Evolutionary conservation across 2,888 invertebrate species (phyloP).

Genomic region (Onthophagus sagittarius): DNA sequence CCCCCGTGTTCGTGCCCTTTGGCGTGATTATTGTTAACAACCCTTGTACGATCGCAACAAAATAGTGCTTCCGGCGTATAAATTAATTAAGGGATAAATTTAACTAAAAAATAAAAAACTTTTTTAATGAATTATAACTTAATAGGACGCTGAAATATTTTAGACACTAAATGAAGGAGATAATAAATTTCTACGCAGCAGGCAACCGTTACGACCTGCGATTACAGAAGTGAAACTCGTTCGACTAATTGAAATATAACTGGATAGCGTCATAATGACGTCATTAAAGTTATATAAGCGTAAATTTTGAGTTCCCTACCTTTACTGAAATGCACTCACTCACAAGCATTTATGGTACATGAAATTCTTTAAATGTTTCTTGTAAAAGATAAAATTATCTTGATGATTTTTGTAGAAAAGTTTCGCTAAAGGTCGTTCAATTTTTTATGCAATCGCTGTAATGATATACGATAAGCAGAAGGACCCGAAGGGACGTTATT

Average conservation of each 20-base stretch:
- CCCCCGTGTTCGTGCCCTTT: neutral
- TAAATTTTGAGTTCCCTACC: neutral
- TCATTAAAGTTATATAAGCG: neutral
- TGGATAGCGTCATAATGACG: neutral
- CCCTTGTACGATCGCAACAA: neutral
- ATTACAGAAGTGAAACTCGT: neutral
- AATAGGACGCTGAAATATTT: neutral
- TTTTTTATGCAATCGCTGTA: slow-evolving; percentile 25
- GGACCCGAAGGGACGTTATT: slow-evolving; percentile 42
- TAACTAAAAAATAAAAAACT: neutral
- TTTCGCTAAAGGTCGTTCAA: neutral
- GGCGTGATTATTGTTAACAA: neutral
- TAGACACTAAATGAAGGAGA: neutral
- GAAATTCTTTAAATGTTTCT: too few relatives aligned
- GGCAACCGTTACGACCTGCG: neutral
- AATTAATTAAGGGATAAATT: neutral
- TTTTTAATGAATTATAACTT: neutral
- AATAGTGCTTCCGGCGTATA: neutral
- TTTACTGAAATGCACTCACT: neutral
- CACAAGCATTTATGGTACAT: neutral
- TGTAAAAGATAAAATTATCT: too few relatives aligned
- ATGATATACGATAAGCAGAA: slow-evolving; percentile 35
- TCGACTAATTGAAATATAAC: neutral
- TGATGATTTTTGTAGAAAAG: too few relatives aligned
- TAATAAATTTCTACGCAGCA: neutral